Base-by-base conservation (phyloP, 2,888 invertebrate genomes). In the Tinea pellionella region DNA sequence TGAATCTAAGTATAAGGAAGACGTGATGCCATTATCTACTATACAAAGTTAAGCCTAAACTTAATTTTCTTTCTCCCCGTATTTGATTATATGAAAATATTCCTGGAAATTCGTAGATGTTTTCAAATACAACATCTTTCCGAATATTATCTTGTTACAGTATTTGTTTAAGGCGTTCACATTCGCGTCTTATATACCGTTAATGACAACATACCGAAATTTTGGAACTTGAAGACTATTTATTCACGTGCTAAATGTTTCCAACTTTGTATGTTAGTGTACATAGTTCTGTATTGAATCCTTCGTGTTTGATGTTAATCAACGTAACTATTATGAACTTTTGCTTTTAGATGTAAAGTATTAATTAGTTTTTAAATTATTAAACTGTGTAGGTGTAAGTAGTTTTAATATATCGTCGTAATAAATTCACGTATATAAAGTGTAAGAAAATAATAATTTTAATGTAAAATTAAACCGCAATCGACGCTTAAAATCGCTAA, bases 11-110 rank as follows among this genome's bases (percentile, higher is more conserved):
- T 37, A 37, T 9, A n/a, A 47, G 16, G 13, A 15, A 47, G 16
- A 16, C 47, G 47, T 47, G 47, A 47, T 47, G 47, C 47, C 47
- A 47, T 47, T 47, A 47, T 15, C 8, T 47, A 13, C 16, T 16
- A 47, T 15, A 47, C 47, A 47, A 47, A 15, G 47, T 47, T 47
- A 47, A 47, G 47, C 47, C 47, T 16, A 47, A 47, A 47, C 16
- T 16, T 47, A 47, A 47, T 47, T 47, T 15, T 16, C 47, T 47
- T 47, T 16, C 13, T 47, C 15, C 37, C n/a, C 47, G 47, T 47
- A 47, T 47, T 47, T 16, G 47, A 47, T 47, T 47, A 13, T 13
- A 15, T 37, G 37, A 37, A 37, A 37, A 37, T 37, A 37, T 37
- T 2, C 47, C 13, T 47, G 47, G 47, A 47, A 47, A 24, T 24